phyloP scores from a whole-genome alignment of 2,797 vertebrate species.

The Acrossocheilus fasciatus region DNA sequence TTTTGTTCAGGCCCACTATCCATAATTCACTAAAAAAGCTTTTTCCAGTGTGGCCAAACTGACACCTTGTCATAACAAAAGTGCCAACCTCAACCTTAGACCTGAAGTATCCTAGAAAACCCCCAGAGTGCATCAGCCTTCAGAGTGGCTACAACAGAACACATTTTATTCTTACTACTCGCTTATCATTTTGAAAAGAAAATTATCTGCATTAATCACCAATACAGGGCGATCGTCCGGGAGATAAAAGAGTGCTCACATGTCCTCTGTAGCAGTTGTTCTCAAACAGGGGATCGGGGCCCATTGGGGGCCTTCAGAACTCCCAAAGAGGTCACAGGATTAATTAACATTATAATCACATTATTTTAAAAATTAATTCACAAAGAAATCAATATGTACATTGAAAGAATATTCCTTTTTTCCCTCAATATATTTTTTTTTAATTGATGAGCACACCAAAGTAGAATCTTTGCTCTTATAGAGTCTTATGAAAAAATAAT shows the following conservation, averaged over 20 bases:
- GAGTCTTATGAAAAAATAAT: not conserved
- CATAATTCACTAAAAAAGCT: slow-evolving; percentile 60
- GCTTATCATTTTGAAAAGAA: slow-evolving; percentile 7
- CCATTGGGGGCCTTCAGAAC: not conserved
- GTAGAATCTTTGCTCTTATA: not conserved
- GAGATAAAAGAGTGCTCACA: not conserved
- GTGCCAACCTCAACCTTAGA: slow-evolving; percentile 35
- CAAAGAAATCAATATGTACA: not conserved
- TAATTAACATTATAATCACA: not conserved
- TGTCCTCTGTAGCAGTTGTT: not conserved
- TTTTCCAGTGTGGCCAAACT: slow-evolving; percentile 51
- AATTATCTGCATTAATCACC: not conserved
- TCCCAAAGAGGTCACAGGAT: not conserved
- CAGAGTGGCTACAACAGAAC: not conserved
- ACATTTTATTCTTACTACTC: not conserved
- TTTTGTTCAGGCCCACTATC: slow-evolving; percentile 52
- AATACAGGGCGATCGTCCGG: not conserved
- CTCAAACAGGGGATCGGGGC: not conserved
- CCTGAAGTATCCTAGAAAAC: slow-evolving; percentile 7
- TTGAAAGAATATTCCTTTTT: not conserved
- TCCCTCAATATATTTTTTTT: not conserved
- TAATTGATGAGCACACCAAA: not conserved
- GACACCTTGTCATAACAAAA: slow-evolving; percentile 55
- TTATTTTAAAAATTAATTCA: not conserved
- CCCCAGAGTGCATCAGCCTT: not conserved